Evolutionary conservation across 2,888 invertebrate genomes (phyloP).

Genomic region (Toxonevra muliebris): DNA sequence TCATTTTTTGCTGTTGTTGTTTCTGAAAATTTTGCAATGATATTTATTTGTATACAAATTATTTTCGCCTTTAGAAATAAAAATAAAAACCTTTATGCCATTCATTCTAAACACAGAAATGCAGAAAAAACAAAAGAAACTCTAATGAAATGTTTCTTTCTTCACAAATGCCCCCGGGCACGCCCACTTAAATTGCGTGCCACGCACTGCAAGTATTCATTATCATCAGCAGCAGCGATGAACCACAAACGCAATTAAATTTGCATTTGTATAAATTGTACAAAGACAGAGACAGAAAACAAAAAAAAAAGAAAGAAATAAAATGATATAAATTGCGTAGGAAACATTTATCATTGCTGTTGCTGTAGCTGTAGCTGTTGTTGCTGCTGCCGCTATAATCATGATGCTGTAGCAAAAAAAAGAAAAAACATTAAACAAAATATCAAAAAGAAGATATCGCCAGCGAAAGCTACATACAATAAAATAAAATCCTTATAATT

Average conservation of each 20-base stretch:
- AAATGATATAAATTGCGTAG: constrained; percentile 48
- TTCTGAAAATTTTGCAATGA: not conserved
- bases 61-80: too few relatives aligned
- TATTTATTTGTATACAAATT: constrained; percentile 1
- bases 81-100: too few relatives aligned
- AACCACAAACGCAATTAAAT: constrained; percentile 60
- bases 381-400: too few relatives aligned
- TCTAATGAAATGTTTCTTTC: constrained; percentile 20
- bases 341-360: constrained; percentile 62
- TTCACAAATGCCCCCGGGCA: constrained; percentile 44
- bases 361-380: constrained; percentile 38
- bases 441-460: constrained; percentile 25
- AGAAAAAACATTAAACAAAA: constrained; percentile 15
- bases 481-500: constrained; percentile 61
- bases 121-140: constrained; percentile 5
- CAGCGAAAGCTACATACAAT: constrained; percentile 43
- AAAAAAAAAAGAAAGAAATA: constrained; percentile 2
- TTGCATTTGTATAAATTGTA: constrained; percentile 63
- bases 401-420: not conserved
- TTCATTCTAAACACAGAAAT: too few relatives aligned
- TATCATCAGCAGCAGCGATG: constrained; percentile 44
- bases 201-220: constrained; percentile 57
- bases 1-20: too few relatives aligned
- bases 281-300: constrained; percentile 48
- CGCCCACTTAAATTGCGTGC: constrained; percentile 64